Conservation (phyloP, 2,797 vertebrate species). For the Spondyliosoma cantharus region DNA sequence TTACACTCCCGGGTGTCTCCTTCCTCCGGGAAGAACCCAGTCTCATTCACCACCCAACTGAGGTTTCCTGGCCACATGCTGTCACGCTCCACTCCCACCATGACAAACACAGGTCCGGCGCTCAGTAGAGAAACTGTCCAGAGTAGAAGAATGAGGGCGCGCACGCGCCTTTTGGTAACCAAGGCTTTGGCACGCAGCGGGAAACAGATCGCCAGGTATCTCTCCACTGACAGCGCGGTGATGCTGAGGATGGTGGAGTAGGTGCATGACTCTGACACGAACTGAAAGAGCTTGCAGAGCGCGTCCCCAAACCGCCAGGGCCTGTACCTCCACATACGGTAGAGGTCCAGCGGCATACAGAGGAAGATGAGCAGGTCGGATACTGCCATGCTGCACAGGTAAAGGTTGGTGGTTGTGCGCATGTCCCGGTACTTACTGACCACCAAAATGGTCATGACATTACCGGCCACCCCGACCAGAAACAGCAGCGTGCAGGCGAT, state of each 20-base stretch:
- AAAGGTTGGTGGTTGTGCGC: conserved; percentile 97
- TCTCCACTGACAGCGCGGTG: conserved; percentile 95
- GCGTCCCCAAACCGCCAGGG: conserved; percentile 94
- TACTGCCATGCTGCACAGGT: conserved; percentile 98
- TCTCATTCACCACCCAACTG: conserved; percentile 80
- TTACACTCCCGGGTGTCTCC: conserved; percentile 92
- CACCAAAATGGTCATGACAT: conserved; percentile 95
- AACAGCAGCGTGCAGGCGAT: conserved; percentile 91
- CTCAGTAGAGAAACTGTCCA: conserved; percentile 93
- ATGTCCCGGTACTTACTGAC: conserved; percentile 94
- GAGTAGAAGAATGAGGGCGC: conserved; percentile 90
- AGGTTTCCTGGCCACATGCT: conserved; percentile 44
- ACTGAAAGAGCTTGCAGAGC: conserved; percentile 98
- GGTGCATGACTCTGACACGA: conserved; percentile 96
- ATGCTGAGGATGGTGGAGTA: conserved; percentile 98
- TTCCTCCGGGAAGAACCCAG: conserved; percentile 55
- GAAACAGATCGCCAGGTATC: conserved; percentile 97
- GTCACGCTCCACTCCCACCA: conserved; percentile 94
- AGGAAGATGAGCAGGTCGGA: conserved; percentile 97
- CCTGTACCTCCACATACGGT: conserved; percentile 95
- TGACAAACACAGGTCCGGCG: conserved; percentile 94
- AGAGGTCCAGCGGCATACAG: conserved; percentile 97
- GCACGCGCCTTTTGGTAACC: conserved; percentile 94
- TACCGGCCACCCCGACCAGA: conserved; percentile 90
- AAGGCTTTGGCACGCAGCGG: conserved; percentile 94